Evolutionary conservation across 2,113 vertebrate genomes (phyloP).

Genomic region (Dasyurus viverrinus): DNA sequence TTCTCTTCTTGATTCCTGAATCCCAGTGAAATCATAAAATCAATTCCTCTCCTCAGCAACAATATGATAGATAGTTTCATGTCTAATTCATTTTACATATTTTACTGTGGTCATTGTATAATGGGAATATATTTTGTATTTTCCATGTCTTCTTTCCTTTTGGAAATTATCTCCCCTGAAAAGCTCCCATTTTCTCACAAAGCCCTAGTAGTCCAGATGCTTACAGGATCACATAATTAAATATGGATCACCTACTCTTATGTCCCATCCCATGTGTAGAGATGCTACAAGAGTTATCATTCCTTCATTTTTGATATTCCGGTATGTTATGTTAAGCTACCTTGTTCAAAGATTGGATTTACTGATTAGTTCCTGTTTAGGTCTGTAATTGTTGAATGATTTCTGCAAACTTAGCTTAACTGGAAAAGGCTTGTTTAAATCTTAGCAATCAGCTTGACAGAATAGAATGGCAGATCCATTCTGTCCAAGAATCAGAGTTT

Average conservation of each 20-base stretch:
- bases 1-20: neutral
- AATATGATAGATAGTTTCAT: conserved; percentile 49
- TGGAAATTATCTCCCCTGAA: conserved; percentile 62
- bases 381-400: conserved; percentile 80
- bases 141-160: conserved; percentile 57
- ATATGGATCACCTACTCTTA: conserved; percentile 75
- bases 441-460: conserved; percentile 77
- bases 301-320: conserved; percentile 79
- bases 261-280: conserved; percentile 61
- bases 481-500: conserved; percentile 73
- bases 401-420: conserved; percentile 82
- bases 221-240: conserved; percentile 78
- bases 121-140: conserved; percentile 55
- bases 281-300: conserved; percentile 79
- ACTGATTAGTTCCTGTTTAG: conserved; percentile 84
- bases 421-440: conserved; percentile 78
- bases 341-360: conserved; percentile 81
- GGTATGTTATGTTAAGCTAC: conserved; percentile 80
- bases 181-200: conserved; percentile 67
- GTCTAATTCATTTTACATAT: conserved; percentile 51
- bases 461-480: conserved; percentile 72
- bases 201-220: conserved; percentile 60
- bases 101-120: conserved; percentile 44
- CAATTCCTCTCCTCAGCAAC: neutral
- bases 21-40: neutral